Evolutionary conservation across 2,888 invertebrate genomes (phyloP).

Genomic region (Pollenia amentaria): DNA sequence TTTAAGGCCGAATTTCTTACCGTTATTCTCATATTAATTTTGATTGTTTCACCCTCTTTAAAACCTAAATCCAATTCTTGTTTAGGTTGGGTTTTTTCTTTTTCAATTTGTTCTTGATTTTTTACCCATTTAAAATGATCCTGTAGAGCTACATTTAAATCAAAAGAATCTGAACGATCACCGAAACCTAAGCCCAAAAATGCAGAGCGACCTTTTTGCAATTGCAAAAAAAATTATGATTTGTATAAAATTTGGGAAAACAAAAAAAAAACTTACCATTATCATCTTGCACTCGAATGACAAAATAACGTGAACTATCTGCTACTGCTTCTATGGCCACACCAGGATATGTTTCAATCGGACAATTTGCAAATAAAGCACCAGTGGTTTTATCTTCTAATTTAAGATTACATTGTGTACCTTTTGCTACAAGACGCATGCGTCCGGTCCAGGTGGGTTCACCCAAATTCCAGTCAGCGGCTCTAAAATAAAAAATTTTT

Average conservation of each 20-base stretch:
- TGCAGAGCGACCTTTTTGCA: conserved; percentile 89
- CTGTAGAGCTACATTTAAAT: conserved; percentile 98
- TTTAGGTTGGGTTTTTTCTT: conserved; percentile 91
- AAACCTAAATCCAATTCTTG: conserved; percentile 97
- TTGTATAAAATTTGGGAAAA: too few relatives aligned
- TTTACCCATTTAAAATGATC: conserved; percentile 98
- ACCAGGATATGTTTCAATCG: conserved; percentile 97
- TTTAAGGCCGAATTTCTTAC: conserved; percentile 85
- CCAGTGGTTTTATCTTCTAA: conserved; percentile 97
- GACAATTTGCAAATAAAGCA: conserved; percentile 98
- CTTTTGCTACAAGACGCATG: conserved; percentile 95
- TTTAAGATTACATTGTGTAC: conserved; percentile 94
- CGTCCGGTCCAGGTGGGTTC: conserved; percentile 99
- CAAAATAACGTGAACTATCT: conserved; percentile 99
- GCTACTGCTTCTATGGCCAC: conserved; percentile 97
- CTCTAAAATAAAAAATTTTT: conserved; percentile 87
- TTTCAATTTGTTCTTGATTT: conserved; percentile 91
- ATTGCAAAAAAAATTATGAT: conserved; percentile 8
- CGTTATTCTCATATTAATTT: conserved; percentile 98
- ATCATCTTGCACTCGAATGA: conserved; percentile 96
- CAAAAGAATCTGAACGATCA: conserved; percentile 99
- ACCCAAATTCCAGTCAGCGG: conserved; percentile 99
- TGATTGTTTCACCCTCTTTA: conserved; percentile 99
- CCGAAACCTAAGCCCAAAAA: conserved; percentile 99
- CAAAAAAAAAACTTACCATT: conserved; percentile 87